Evolutionary conservation across 2,113 vertebrate genomes (phyloP).

Genomic region (Acanthochromis polyacanthus): DNA sequence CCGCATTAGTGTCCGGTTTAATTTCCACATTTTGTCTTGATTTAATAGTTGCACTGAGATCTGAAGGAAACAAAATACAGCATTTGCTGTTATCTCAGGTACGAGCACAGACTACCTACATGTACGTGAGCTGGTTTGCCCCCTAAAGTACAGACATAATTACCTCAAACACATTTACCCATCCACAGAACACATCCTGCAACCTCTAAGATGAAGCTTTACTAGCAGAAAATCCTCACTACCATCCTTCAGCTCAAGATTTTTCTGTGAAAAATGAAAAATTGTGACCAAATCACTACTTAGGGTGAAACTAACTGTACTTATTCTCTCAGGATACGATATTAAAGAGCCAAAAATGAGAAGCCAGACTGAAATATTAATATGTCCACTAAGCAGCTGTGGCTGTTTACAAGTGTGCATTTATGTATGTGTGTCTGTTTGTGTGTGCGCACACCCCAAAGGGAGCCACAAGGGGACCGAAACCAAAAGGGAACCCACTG

Average conservation of each 20-base stretch:
- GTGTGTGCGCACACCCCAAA: constrained; percentile 41
- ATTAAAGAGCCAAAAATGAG: constrained; percentile 20
- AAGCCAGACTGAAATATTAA: constrained; percentile 52
- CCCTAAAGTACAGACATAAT: not conserved
- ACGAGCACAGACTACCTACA: not conserved
- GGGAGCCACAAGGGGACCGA: constrained; percentile 58
- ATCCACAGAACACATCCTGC: not conserved
- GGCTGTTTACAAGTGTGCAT: constrained; percentile 62
- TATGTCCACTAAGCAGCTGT: constrained; percentile 58
- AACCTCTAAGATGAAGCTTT: not conserved
- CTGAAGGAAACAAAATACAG: not conserved
- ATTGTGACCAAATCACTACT: not conserved
- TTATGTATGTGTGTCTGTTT: constrained; percentile 29
- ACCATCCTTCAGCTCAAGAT: not conserved
- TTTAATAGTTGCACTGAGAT: not conserved
- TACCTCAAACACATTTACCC: not conserved
- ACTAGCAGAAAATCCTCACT: not conserved
- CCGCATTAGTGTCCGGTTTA: not conserved
- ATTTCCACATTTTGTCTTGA: not conserved
- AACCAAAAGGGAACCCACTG: constrained; percentile 67
- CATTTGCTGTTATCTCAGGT: not conserved
- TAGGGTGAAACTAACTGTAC: not conserved
- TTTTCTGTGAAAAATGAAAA: not conserved
- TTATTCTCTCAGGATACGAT: not conserved
- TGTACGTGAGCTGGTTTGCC: not conserved